These are phyloP conservation scores for Stenurella melanura DNA, from an alignment of 2,888 invertebrate species.

Conservation along the genomic window DNA sequence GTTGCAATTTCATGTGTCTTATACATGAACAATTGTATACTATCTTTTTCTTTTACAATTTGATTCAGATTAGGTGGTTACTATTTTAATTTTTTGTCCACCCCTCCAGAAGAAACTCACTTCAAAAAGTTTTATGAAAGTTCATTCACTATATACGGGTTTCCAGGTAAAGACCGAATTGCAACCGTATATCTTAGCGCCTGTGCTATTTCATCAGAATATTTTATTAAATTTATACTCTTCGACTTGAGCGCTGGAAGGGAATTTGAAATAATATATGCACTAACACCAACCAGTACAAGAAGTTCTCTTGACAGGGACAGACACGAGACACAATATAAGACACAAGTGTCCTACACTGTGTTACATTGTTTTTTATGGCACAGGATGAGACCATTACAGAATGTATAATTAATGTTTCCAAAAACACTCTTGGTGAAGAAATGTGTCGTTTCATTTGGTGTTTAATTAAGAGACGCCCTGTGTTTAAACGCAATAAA, in stretches of 20 bases:
- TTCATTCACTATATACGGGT: no score
- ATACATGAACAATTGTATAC: no score
- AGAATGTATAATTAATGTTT: slow-evolving; percentile 14
- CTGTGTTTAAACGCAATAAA: slow-evolving; percentile 37
- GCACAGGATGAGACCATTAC: slow-evolving; percentile 2
- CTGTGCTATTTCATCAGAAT: not conserved
- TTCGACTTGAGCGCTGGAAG: not conserved
- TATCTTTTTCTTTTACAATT: no score
- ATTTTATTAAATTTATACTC: not conserved
- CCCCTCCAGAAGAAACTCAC: no score
- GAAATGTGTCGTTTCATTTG: slow-evolving; percentile 29
- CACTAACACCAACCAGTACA: not conserved
- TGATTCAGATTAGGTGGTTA: no score
- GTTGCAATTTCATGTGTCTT: no score
- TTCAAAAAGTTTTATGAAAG: no score
- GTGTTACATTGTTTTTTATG: slow-evolving; percentile 4
- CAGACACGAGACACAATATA: not conserved
- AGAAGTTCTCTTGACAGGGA: not conserved
- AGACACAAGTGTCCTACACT: not conserved
- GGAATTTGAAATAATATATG: not conserved
- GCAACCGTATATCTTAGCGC: no score
- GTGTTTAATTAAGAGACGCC: slow-evolving; percentile 18
- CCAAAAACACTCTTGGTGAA: slow-evolving; percentile 11
- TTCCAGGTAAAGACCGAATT: no score
- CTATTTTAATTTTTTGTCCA: no score